A percentile compares a stretch with the other conserved stretches of the same genome.
phyloP scores from a whole-genome alignment of 2,113 vertebrate genomes.

The Chlamydotis undulata region DNA sequence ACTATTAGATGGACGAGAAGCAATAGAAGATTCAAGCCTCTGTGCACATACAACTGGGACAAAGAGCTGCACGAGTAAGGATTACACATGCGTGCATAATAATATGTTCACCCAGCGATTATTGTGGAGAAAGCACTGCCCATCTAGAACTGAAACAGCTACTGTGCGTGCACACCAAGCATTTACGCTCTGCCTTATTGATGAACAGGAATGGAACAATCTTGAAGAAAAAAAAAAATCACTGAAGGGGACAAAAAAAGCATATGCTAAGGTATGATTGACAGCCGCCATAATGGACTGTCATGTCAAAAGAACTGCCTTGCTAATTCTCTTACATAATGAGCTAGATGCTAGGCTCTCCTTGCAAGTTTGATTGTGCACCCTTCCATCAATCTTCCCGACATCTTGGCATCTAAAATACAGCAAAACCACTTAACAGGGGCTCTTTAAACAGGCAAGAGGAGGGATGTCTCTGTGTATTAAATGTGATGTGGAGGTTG shows the following conservation, averaged over 20 bases:
- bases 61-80: slow-evolving; percentile 8
- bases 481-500: slow-evolving; percentile 68
- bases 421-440: slow-evolving; percentile 67
- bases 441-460: slow-evolving; percentile 67
- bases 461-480: slow-evolving; percentile 58
- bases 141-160: not conserved
- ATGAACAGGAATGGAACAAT: slow-evolving; percentile 10
- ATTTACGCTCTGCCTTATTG: slow-evolving; percentile 11
- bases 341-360: slow-evolving; percentile 69
- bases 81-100: slow-evolving; percentile 26
- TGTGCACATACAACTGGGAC: not conserved
- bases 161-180: not conserved
- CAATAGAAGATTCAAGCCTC: not conserved
- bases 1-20: not conserved
- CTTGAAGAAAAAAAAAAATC: not conserved
- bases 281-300: slow-evolving; percentile 73
- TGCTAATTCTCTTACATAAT: slow-evolving; percentile 72
- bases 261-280: slow-evolving; percentile 70
- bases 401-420: slow-evolving; percentile 69
- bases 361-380: slow-evolving; percentile 60
- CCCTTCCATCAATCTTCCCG: slow-evolving; percentile 68
- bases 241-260: slow-evolving; percentile 46
- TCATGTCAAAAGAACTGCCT: slow-evolving; percentile 71
- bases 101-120: not conserved
- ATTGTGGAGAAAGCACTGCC: not conserved